Conservation (phyloP, 2,888 invertebrate genomes). For the Hydrotaea cyrtoneurina region DNA sequence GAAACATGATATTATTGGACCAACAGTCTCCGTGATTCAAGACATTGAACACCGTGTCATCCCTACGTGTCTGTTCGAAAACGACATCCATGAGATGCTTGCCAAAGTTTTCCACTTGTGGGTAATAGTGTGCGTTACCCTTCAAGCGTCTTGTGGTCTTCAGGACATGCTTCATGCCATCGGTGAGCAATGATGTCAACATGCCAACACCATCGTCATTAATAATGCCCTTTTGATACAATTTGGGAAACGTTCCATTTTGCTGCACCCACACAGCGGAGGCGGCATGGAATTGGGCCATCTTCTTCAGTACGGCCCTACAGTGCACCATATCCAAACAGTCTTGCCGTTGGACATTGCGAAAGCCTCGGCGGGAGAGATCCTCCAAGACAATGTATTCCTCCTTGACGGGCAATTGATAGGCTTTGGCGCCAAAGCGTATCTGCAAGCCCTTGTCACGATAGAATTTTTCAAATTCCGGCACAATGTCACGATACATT, state of each 20-base stretch:
- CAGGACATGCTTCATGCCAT: constrained; percentile 61
- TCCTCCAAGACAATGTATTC: constrained; percentile 74
- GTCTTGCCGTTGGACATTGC: constrained; percentile 73
- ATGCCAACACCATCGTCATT: constrained; percentile 52
- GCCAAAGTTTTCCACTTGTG: not conserved
- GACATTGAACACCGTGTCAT: constrained; percentile 70
- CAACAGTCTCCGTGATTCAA: constrained; percentile 78
- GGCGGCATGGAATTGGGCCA: constrained; percentile 78
- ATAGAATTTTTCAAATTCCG: constrained; percentile 74
- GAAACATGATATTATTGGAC: constrained; percentile 77
- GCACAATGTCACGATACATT: constrained; percentile 73
- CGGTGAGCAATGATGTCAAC: constrained; percentile 74
- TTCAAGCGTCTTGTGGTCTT: constrained; percentile 29
- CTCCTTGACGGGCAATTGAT: constrained; percentile 56
- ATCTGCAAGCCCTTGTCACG: constrained; percentile 70
- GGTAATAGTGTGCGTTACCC: constrained; percentile 11
- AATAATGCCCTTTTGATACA: constrained; percentile 54
- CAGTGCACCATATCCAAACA: constrained; percentile 74
- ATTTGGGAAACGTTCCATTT: constrained; percentile 66
- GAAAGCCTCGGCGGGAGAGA: constrained; percentile 70
- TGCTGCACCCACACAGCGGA: constrained; percentile 73
- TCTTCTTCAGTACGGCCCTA: constrained; percentile 71
- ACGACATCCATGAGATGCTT: constrained; percentile 17
- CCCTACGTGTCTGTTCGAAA: not conserved
- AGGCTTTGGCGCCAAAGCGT: constrained; percentile 72